Evolutionary conservation across 2,888 invertebrate species (phyloP), one percentile per base, ranked within the genome.

Genomic region (Melinaea marsaeus): DNA sequence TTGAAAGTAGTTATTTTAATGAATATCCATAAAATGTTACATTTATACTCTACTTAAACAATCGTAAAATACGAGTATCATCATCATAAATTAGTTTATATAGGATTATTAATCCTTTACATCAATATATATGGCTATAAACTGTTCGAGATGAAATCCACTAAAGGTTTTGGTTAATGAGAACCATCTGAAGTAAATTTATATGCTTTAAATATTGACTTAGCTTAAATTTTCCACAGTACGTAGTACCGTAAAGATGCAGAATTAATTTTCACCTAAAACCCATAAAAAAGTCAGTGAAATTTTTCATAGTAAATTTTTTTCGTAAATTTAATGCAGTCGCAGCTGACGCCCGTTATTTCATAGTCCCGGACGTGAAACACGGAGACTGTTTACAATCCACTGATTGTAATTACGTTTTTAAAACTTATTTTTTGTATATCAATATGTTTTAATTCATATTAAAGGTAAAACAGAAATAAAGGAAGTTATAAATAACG

Each of bases 331-430:
- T 51, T 51, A 51, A 32, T 51, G 51, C 51, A 48, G 48, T 48
- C n/a, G 48, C 48, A 48, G 48, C 48, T 48, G 48, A 48, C 48
- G 48, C 48, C 22, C 37, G 37, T 48, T 13, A 22, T 22, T 22
- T 48, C 6, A 48, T 48, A 48, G 22, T 13, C 6, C 48, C 22
- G 13, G 22, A 48, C 4, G 13, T 7, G n/a, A n/a, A 22, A 13
- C n/a, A n/a, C 6, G 48, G 48, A 48, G 37, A 37, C 37, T 37
- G 22, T 22, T 37, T 37, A 37, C 37, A 37, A 37, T 37, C 37
- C 37, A 37, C 37, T 48, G 48, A 48, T 48, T 48, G 48, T 48
- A 48, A 48, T 48, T 48, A 48, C 48, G 13, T 48, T 48, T 22
- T 48, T n/a, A 22, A 48, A 48, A 37, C 37, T 37, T 7, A 7